A percentile compares a stretch with the other conserved stretches of the same genome.
These are phyloP conservation scores for Myoxocephalus aenaeus DNA, from an alignment of 2,797 vertebrate genomes.

Conservation along the genomic window DNA sequence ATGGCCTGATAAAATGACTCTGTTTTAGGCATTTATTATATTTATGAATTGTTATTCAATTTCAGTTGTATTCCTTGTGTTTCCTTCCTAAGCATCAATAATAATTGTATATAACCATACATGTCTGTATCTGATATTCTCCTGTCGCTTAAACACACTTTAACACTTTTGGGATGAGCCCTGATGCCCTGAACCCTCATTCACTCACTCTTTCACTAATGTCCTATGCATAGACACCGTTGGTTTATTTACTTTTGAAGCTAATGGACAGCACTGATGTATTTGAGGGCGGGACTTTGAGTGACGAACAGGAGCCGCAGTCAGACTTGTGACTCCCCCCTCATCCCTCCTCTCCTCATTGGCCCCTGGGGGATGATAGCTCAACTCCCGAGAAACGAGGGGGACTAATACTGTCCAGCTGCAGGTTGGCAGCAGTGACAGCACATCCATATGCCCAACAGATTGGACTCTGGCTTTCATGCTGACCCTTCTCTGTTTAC, in stretches of 20 bases:
- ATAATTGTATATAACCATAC: not conserved
- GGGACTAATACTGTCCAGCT: conserved; percentile 77
- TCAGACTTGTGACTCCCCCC: conserved; percentile 42
- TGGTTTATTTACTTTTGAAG: conserved; percentile 64
- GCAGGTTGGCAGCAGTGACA: conserved; percentile 63
- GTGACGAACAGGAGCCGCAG: conserved; percentile 67
- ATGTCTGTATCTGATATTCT: not conserved
- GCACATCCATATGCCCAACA: conserved; percentile 70
- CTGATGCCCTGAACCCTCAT: conserved; percentile 17
- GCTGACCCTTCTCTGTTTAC: conserved; percentile 50
- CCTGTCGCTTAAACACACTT: conserved; percentile 14
- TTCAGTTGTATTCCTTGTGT: not conserved
- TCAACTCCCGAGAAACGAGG: conserved; percentile 51
- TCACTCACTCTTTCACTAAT: conserved; percentile 19
- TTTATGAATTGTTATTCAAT: not conserved
- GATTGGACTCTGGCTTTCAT: conserved; percentile 57
- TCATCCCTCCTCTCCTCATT: conserved; percentile 51
- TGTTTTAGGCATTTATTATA: not conserved
- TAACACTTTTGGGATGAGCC: conserved; percentile 43
- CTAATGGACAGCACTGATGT: conserved; percentile 60
- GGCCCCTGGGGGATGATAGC: conserved; percentile 66
- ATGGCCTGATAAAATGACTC: conserved; percentile 3
- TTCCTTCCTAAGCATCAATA: not conserved
- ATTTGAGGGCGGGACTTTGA: conserved; percentile 28
- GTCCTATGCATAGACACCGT: conserved; percentile 24